Percentiles rank a stretch among this genome's conserved stretches.
Conservation (phyloP, 2,797 vertebrate species). For the Sebastes hubbsi region DNA sequence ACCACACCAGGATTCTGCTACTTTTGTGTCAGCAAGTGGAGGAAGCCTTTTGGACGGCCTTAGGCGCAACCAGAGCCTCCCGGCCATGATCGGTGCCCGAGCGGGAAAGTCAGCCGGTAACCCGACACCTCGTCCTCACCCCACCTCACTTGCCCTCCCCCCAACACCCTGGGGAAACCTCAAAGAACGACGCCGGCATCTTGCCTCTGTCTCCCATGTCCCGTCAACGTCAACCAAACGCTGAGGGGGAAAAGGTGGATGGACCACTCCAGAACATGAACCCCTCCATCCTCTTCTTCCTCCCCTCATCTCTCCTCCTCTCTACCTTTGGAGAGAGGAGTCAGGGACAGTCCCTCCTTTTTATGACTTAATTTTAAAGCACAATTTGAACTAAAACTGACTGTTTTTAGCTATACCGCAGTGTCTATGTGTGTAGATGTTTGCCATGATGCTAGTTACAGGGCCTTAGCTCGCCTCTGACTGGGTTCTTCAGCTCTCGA, state of each 20-base stretch:
- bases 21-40: constrained; percentile 87
- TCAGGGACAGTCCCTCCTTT: constrained; percentile 40
- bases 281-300: neutral
- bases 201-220: constrained; percentile 58
- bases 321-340: constrained; percentile 27
- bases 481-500: neutral
- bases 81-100: constrained; percentile 87
- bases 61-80: constrained; percentile 95
- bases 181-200: constrained; percentile 75
- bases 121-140: constrained; percentile 75
- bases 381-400: constrained; percentile 65
- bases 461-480: constrained; percentile 63
- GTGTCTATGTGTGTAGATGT: constrained; percentile 40
- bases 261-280: neutral
- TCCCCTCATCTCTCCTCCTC: constrained; percentile 1
- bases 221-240: constrained; percentile 57
- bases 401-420: constrained; percentile 55
- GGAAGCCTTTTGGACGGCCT: constrained; percentile 90
- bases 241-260: constrained; percentile 30
- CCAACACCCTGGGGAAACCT: constrained; percentile 83
- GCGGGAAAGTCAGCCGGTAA: constrained; percentile 74
- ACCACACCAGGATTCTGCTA: constrained; percentile 81
- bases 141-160: constrained; percentile 82
- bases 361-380: constrained; percentile 70
- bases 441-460: constrained; percentile 35